Evolutionary conservation across 2,888 invertebrate species (phyloP), one percentile per base, ranked within the genome.

Genomic region (Fragum sueziense): DNA sequence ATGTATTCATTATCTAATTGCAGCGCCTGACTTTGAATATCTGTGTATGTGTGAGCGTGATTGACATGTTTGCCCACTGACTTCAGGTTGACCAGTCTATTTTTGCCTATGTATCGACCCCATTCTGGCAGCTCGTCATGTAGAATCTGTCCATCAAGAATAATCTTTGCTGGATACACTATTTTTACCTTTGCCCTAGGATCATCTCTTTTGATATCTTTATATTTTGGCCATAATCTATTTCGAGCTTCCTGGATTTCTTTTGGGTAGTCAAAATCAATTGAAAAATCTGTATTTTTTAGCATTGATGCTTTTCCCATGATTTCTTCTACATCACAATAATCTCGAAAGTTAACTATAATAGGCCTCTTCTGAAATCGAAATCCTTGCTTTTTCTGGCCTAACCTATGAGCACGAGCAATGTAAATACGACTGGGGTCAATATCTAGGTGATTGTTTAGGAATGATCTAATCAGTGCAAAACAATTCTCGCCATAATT

Each of bases 121-220:
- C 73, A 25, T 41, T 74, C 57, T 69, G 68, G 37, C 41, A 22
- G 37, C 37, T 65, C n/a, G 29, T 74, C 57, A 67, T 52, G 37
- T 22, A 22, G 37, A 37, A 37, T 37, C 37, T 52, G 22, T n/a
- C 52, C 52, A 20, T 52, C 52, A 11, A n/a, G 20, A n/a, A 52
- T 52, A 6, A 52, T 9, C 20, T 20, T 52, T 52, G 52, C 52
- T 20, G 52, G 52, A 20, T n/a, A 52, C 22, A 20, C 20, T 17
- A 52, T 52, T 22, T 52, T 17, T n/a, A 52, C 52, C 22, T 52
- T 52, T 52, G n/a, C n/a, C n/a, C n/a, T n/a, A n/a, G n/a, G n/a
- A n/a, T n/a, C n/a, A n/a, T n/a, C 11, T 41, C 41, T 52, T 6
- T 52, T 52, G 22, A 52, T 52, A 22, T n/a, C 52, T n/a, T 52